A percentile compares a stretch with the other conserved stretches of the same genome.
Conservation (phyloP, 2,797 vertebrate species). For the Siniperca undulata region DNA sequence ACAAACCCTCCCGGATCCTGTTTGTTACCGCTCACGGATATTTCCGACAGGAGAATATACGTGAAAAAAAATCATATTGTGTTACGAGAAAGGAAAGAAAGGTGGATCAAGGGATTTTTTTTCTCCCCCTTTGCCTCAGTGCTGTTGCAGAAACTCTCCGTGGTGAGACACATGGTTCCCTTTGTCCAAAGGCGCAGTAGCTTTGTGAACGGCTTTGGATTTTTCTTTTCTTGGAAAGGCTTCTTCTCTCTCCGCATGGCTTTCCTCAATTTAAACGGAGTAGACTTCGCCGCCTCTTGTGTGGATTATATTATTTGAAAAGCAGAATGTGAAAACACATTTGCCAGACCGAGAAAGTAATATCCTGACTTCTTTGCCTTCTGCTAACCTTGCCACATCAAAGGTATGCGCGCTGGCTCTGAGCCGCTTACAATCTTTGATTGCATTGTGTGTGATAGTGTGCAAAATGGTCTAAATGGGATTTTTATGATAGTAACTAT, state of each 20-base stretch:
- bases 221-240: slow-evolving; percentile 78
- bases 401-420: slow-evolving; percentile 79
- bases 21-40: slow-evolving; percentile 70
- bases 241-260: slow-evolving; percentile 79
- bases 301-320: slow-evolving; percentile 85
- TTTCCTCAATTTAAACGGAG: slow-evolving; percentile 76
- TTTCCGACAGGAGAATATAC: slow-evolving; percentile 75
- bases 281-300: slow-evolving; percentile 77
- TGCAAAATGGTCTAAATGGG: background rate
- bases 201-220: slow-evolving; percentile 76
- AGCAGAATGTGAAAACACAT: slow-evolving; percentile 83
- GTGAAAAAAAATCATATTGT: slow-evolving; percentile 39
- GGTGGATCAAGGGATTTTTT: slow-evolving; percentile 67
- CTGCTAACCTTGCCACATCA: slow-evolving; percentile 71
- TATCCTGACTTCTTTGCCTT: slow-evolving; percentile 75
- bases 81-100: slow-evolving; percentile 48
- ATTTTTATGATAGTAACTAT: background rate
- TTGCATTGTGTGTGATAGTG: slow-evolving; percentile 20
- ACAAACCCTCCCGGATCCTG: slow-evolving; percentile 69
- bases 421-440: slow-evolving; percentile 19
- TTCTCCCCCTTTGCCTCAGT: slow-evolving; percentile 54
- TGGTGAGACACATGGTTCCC: slow-evolving; percentile 88
- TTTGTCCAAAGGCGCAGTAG: slow-evolving; percentile 91
- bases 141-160: slow-evolving; percentile 73
- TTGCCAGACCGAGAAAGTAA: slow-evolving; percentile 79